Percentiles rank a stretch among this genome's conserved stretches.
Evolutionary conservation across 2,797 vertebrate genomes (phyloP).

Genomic region (Glyptemys insculpta): DNA sequence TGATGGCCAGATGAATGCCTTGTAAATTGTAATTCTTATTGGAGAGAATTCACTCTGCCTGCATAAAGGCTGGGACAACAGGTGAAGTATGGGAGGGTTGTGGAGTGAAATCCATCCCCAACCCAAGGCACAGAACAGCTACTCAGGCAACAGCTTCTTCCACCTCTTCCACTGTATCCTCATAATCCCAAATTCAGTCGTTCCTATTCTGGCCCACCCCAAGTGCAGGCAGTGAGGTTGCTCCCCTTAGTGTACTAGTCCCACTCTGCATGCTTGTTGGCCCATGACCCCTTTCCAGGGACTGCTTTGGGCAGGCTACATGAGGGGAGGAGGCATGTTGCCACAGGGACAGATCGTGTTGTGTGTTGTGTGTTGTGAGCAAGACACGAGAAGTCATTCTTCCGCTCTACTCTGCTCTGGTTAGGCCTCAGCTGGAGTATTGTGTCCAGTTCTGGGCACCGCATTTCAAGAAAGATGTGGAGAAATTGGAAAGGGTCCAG

Average conservation of each 20-base stretch:
- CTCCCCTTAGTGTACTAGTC: neutral
- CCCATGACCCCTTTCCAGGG: neutral
- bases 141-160: neutral
- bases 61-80: neutral
- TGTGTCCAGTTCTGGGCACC: no score
- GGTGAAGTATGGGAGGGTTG: neutral
- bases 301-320: neutral
- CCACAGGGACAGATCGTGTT: neutral
- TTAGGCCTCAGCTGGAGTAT: no score
- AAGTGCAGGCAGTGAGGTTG: fast-evolving
- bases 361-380: no score
- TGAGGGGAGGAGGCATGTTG: neutral
- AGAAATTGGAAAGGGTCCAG: no score
- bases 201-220: neutral
- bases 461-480: no score
- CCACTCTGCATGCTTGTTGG: neutral
- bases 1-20: neutral
- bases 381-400: no score
- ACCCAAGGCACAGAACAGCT: neutral
- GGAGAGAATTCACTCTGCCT: neutral
- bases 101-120: neutral
- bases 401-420: no score
- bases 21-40: neutral
- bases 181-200: neutral
- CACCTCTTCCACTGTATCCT: neutral